Conservation (phyloP, 2,888 invertebrate species). For the Helleia helle region DNA sequence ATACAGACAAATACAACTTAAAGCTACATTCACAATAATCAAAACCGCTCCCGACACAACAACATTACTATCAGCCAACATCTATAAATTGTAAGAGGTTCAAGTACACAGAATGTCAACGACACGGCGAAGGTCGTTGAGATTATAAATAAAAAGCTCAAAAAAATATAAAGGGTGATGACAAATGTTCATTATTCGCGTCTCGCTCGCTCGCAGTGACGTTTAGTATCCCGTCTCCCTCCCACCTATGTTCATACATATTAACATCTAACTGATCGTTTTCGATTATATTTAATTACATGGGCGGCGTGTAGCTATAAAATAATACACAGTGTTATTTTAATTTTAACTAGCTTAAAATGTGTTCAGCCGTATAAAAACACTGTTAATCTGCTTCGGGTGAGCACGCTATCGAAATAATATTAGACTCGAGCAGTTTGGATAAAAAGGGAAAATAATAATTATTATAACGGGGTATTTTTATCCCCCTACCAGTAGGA, state of each 20-base stretch:
- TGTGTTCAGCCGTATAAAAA: neutral
- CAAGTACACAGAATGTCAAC: constrained; percentile 1
- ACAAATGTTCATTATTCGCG: neutral
- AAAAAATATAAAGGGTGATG: constrained; percentile 1
- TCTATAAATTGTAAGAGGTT: neutral
- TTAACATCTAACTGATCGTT: neutral
- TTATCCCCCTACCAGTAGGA: too few relatives aligned
- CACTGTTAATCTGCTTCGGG: neutral
- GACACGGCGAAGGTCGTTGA: constrained; percentile 2
- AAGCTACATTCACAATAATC: too few relatives aligned
- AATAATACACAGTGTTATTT: constrained; percentile 4
- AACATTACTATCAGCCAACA: neutral
- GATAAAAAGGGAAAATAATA: too few relatives aligned
- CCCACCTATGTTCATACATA: neutral
- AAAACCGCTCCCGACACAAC: neutral
- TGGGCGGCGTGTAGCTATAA: neutral
- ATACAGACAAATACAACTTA: too few relatives aligned
- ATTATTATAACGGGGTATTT: too few relatives aligned
- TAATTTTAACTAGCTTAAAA: neutral
- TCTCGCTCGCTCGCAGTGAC: neutral
- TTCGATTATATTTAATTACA: constrained; percentile 1
- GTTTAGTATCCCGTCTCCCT: neutral
- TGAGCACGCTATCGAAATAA: constrained; percentile 1
- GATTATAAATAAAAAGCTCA: constrained; percentile 4
- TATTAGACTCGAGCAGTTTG: too few relatives aligned